phyloP scores from a whole-genome alignment of 2,113 vertebrate genomes.

The Lophura nycthemera region DNA sequence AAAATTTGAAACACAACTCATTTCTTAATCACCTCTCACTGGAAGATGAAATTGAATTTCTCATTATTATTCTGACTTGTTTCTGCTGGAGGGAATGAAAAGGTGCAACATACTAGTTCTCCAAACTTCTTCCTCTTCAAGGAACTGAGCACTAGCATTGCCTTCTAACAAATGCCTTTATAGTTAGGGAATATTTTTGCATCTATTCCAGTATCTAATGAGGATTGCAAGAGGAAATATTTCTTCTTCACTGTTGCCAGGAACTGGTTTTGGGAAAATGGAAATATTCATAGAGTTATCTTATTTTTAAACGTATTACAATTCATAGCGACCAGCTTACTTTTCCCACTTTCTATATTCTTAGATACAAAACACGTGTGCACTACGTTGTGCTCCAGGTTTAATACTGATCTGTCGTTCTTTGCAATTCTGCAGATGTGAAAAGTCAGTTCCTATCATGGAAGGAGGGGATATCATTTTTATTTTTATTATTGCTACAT shows the following conservation, averaged over 20 bases:
- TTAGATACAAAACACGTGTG: neutral
- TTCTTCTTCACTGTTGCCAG: neutral
- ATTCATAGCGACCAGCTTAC: neutral
- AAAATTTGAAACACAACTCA: neutral
- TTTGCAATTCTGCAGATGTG: neutral
- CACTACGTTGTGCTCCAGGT: neutral
- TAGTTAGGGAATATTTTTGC: neutral
- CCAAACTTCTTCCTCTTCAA: neutral
- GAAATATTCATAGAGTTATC: neutral
- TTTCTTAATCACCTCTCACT: neutral
- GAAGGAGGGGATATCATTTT: neutral
- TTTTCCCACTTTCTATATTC: neutral
- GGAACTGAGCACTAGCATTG: neutral
- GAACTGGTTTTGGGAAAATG: constrained; percentile 39
- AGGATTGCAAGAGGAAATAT: neutral
- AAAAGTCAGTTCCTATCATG: neutral
- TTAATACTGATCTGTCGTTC: neutral
- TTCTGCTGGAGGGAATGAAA: constrained; percentile 1
- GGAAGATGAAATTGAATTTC: neutral
- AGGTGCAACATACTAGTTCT: neutral
- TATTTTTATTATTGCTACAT: neutral
- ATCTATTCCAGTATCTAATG: constrained; percentile 8
- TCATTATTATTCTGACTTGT: neutral
- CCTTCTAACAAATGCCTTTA: neutral
- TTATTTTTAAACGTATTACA: constrained; percentile 9